Base-by-base conservation (phyloP, 2,888 invertebrate genomes). In the Dusona sp. region DNA sequence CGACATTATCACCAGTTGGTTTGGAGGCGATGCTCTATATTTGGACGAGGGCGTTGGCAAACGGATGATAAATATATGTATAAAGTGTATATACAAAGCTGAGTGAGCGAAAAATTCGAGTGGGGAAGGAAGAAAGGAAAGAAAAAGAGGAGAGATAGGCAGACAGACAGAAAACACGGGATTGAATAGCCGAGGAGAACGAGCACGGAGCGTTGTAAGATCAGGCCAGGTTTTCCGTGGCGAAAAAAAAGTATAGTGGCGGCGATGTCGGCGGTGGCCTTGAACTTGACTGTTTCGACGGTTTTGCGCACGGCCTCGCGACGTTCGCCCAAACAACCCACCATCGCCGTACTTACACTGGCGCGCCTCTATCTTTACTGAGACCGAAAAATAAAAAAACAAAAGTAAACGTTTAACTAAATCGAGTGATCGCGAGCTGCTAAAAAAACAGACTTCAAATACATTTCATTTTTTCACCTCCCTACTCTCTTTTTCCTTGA, bases 271-370 rank as follows among this genome's bases (percentile, higher is more conserved):
- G 74, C 78, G 83, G 78, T 88, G 92, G 93, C 93, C 93, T 93
- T 93, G 93, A 93, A 93, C 93, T 93, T 93, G 92, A 92, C 90
- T 93, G 85, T 84, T 91, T 88, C 91, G 90, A 87, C 91, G 90
- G 45, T 91, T 92, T 92, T 91, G 90, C 91, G 89, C 91, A 79
- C 78, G 74, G 64, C 48, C 75, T 54, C 77, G 73, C 83, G 89
- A 89, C 90, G 90, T 88, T 88, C 89, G 89, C 90, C 91, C 88
- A 90, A 92, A 91, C 91, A 90, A 90, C 90, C 91, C 90, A 90
- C 90, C 90, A 36, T 6, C 67, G 87, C 90, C 91, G 91, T 91
- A 90, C 90, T 88, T 89, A 83, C 84, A 74, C 83, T 54, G 19
- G 42, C 64, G 33, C 65, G 77, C 84, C 83, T 84, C 79, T 74